Base-by-base conservation (phyloP, 2,113 vertebrate genomes). In the Ctenomys sociabilis region DNA sequence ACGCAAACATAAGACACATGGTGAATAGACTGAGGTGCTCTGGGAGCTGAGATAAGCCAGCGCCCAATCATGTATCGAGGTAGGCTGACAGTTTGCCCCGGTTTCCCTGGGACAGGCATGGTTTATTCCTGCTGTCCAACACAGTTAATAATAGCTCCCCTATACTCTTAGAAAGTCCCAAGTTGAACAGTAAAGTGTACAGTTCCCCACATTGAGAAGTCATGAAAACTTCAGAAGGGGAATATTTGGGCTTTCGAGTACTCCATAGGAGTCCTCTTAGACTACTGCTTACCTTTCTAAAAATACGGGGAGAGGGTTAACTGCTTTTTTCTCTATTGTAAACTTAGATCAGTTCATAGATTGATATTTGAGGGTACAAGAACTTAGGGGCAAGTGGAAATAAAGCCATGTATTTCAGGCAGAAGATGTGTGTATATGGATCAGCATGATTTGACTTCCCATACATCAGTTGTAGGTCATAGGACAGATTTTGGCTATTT, bases 31-130 rank as follows among this genome's bases (percentile, higher is more conserved):
- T 52, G 21, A 84, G 54, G 43, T 45, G 87, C 78, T 87, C 57
- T 66, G 88, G 32, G 45, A 40, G 19, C n/a, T 75, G 49, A 81
- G 88, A 83, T 85, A 87, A 95, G 90, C 64, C 40, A 66, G 43
- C 13, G 49, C 35, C 57, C 8, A 35, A 17, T 35, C 85, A 59
- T 64, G 24, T 40, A 61, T 14, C n/a, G 7, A 75, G 61, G 8
- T 17, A 57, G 63, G 81, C 57, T 57, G 28, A 66, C 28, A 1
- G 2, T 63, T 4, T 22, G 35, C 19, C 70, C 64, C 8, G 2
- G 13, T 66, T 49, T 88, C 70, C 57, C 59, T 37, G 57, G 83
- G 81, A 30, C 35, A 77, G 85, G 32, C 75, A 40, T 94, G 54
- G 28, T n/a, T 84, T 54, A 0, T 63, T 63, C 54, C n/a, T 7